Conservation (phyloP, 2,113 vertebrate genomes). For the Rhea pennata region DNA sequence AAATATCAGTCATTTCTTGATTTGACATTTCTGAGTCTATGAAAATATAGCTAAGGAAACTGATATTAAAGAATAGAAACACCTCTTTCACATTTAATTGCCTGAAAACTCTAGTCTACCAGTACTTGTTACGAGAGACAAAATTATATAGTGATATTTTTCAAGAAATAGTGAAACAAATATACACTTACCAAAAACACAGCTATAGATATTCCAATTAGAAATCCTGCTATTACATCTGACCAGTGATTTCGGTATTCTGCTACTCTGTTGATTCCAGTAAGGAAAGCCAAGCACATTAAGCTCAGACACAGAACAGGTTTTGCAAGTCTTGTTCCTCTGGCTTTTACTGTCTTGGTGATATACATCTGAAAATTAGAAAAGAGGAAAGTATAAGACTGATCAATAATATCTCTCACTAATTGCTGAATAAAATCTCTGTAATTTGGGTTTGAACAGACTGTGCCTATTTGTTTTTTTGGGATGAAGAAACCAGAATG, state of each 20-base stretch:
- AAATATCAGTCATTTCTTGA: neutral
- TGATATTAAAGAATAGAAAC: neutral
- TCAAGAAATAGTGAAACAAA: neutral
- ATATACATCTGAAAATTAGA: slow-evolving; percentile 91
- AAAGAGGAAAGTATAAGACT: slow-evolving; percentile 35
- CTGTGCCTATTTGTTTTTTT: neutral
- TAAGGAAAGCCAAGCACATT: slow-evolving; percentile 95
- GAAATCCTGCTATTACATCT: slow-evolving; percentile 95
- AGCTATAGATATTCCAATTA: slow-evolving; percentile 93
- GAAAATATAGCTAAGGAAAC: neutral
- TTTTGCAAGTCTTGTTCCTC: slow-evolving; percentile 95
- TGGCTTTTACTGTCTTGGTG: slow-evolving; percentile 92
- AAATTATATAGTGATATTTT: neutral
- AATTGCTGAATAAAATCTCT: neutral
- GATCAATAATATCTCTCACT: neutral
- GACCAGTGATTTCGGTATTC: slow-evolving; percentile 99
- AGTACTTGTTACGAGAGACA: neutral
- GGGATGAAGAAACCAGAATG: neutral
- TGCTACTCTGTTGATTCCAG: slow-evolving; percentile 95
- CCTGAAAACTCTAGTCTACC: neutral
- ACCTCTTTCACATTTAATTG: neutral
- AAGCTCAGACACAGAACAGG: slow-evolving; percentile 92
- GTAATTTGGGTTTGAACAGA: neutral
- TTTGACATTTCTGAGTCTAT: neutral
- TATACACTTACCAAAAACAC: slow-evolving; percentile 90